Evolutionary conservation across 2,888 invertebrate genomes (phyloP), one percentile per base, ranked within the genome.

Genomic region (Cephus pygmeus): DNA sequence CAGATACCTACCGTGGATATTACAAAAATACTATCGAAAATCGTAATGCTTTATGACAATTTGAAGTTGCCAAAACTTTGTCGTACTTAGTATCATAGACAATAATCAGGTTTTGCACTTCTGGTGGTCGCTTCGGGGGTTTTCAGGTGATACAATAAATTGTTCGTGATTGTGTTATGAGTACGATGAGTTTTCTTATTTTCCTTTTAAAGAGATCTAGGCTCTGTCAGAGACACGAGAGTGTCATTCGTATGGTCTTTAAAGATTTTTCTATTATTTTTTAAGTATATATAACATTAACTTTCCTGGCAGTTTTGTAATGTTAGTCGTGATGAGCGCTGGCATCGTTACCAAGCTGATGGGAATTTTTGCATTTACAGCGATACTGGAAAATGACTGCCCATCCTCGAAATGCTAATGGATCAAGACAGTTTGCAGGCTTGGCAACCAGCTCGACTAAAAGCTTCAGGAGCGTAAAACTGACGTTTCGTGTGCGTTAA

Each of bases 351-450:
- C 2, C 56, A 56, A 56, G 56, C 56, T 56, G 56, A 56, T 56
- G 56, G 56, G 9, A 23, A 56, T 56, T 56, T 56, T 56, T 56
- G 56, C 56, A 56, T 56, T 56, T 56, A 56, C 56, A 56, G 56
- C 56, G 23, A 56, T 56, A 56, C 56, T 73, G 73, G 69, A 71
- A 71, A 30, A 71, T 34, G 71, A 30, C 31, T 71, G 71, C 30
- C 12, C 71, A 34, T 23, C 30, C 3, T 30, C 30, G 71, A 71
- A 71, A 30, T 78, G 81, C 84, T 86, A 86, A 86, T 86, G 86
- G 86, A 85, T 84, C 79, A 82, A 78, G 82, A 86, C 84, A 83
- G 84, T 86, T 86, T 85, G 81, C 81, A 86, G 80, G 79, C 71
- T 71, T 23, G 71, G 31, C 71, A 71, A 30, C 30, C 71, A 81